phyloP scores from a whole-genome alignment of 2,797 vertebrate genomes.

The Sebastes itinus region DNA sequence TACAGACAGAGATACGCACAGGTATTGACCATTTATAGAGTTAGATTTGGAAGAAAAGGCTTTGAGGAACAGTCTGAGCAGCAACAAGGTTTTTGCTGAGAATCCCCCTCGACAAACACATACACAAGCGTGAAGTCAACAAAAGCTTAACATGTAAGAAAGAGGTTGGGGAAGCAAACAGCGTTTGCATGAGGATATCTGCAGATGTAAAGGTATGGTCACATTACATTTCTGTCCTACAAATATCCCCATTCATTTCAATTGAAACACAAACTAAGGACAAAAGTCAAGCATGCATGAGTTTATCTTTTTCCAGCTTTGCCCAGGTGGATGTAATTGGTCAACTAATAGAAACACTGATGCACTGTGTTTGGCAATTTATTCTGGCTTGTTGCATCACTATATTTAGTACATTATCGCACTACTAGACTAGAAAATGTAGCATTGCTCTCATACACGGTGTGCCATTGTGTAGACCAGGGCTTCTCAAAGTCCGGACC shows the following conservation, averaged over 20 bases:
- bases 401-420: neutral
- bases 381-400: neutral
- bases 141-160: neutral
- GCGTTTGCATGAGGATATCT: neutral
- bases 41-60: neutral
- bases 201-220: no score
- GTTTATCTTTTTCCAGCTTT: neutral
- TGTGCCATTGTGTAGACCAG: neutral
- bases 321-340: neutral
- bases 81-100: neutral
- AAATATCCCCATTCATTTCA: neutral
- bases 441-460: neutral
- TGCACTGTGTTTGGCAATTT: neutral
- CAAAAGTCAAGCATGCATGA: neutral
- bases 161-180: neutral
- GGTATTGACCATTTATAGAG: neutral
- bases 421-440: neutral
- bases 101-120: neutral
- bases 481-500: neutral
- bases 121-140: neutral
- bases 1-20: neutral
- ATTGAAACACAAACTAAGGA: neutral
- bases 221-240: neutral
- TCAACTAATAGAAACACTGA: neutral
- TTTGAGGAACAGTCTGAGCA: neutral